Conservation (phyloP, 2,888 invertebrate species). For the Melanargia galathea region DNA sequence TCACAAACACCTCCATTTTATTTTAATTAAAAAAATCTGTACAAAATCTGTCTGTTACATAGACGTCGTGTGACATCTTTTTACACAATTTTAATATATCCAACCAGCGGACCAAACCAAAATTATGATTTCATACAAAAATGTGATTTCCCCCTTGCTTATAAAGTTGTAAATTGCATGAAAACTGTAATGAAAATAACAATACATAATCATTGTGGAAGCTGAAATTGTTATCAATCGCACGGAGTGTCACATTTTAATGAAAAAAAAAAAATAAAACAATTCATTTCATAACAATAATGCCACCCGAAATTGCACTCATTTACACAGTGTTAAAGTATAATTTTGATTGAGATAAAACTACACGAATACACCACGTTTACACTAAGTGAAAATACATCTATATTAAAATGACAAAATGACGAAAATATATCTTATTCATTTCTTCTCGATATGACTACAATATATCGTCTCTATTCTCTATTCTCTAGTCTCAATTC, state of each 20-base stretch:
- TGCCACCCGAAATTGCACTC: constrained; percentile 1
- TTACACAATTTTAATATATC: too few relatives aligned
- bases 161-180: too few relatives aligned
- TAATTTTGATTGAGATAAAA: constrained; percentile 13
- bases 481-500: too few relatives aligned
- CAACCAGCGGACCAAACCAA: too few relatives aligned
- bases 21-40: too few relatives aligned
- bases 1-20: too few relatives aligned
- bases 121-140: too few relatives aligned
- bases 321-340: neutral
- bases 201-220: neutral
- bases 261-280: neutral
- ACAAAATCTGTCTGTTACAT: too few relatives aligned
- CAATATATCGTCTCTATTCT: constrained; percentile 32
- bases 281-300: neutral
- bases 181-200: too few relatives aligned
- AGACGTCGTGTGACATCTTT: too few relatives aligned
- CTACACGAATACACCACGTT: constrained; percentile 26
- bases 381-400: constrained; percentile 27
- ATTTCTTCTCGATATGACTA: constrained; percentile 47
- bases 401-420: constrained; percentile 41
- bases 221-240: neutral
- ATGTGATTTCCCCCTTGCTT: too few relatives aligned
- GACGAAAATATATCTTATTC: constrained; percentile 50
- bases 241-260: neutral